phyloP scores from a whole-genome alignment of 1,140 invertebrate species.

The Copidosoma floridanum region DNA sequence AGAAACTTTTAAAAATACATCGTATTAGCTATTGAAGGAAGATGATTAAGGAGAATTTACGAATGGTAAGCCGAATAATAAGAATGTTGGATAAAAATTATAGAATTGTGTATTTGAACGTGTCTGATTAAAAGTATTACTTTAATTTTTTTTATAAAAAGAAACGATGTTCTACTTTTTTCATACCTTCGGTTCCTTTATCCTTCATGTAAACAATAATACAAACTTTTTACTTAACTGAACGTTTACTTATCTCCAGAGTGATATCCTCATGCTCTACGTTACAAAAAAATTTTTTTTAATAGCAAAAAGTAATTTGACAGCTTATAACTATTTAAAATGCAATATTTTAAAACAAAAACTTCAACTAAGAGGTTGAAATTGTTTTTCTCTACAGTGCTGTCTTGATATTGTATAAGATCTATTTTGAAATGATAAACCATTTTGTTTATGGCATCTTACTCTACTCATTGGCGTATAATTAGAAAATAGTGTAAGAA shows the following conservation, averaged over 20 bases:
- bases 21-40: slow-evolving; percentile 22
- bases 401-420: too few species aligned
- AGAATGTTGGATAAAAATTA: slow-evolving; percentile 32
- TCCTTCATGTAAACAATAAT: neutral
- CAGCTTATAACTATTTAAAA: neutral
- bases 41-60: slow-evolving; percentile 17
- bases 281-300: neutral
- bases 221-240: neutral
- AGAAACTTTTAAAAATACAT: slow-evolving; percentile 41
- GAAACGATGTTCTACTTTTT: slow-evolving; percentile 25
- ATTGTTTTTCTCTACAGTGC: too few species aligned
- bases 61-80: slow-evolving; percentile 25
- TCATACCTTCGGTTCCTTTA: neutral
- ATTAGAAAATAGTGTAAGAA: too few species aligned
- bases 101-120: slow-evolving; percentile 48
- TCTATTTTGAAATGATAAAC: too few species aligned
- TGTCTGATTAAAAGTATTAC: slow-evolving; percentile 50
- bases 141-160: slow-evolving; percentile 50
- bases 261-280: neutral
- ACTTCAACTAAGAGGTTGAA: too few species aligned
- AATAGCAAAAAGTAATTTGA: slow-evolving; percentile 5
- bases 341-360: neutral
- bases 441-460: too few species aligned
- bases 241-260: neutral
- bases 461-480: too few species aligned